These are phyloP conservation scores for Cheirogaleus major DNA, from an alignment of 2,797 vertebrate species.

Conservation along the genomic window DNA sequence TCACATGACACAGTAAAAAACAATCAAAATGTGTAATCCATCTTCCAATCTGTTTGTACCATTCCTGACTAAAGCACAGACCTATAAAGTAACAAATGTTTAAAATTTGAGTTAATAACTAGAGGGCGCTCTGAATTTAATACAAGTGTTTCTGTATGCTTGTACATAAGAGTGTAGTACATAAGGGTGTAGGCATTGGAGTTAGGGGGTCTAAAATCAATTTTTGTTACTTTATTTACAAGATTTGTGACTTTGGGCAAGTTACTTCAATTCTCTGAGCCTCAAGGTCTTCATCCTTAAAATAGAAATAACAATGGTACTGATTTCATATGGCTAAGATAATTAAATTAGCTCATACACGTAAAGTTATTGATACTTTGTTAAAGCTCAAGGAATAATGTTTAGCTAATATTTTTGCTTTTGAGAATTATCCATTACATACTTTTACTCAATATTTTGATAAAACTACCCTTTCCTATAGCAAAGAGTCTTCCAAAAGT, in stretches of 20 bases:
- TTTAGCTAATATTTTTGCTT: background rate
- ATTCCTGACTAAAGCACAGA: background rate
- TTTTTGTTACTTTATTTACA: background rate
- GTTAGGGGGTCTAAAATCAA: background rate
- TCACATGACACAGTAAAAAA: background rate
- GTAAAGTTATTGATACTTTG: background rate
- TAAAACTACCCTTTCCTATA: background rate
- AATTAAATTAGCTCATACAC: background rate
- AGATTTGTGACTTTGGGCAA: background rate
- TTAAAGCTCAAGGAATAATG: background rate
- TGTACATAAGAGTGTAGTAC: background rate
- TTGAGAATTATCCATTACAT: background rate
- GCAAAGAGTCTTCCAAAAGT: background rate
- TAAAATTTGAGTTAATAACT: background rate
- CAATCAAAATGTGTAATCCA: background rate
- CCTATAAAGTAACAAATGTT: background rate
- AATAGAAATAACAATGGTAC: background rate
- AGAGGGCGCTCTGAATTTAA: background rate
- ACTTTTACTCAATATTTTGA: background rate
- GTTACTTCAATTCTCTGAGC: background rate
- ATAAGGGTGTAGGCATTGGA: background rate
- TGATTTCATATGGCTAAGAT: background rate
- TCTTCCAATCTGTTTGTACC: background rate
- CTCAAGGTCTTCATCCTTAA: background rate
- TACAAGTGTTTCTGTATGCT: background rate